Conservation (phyloP, 2,113 vertebrate genomes). For the Brachirus orientalis region DNA sequence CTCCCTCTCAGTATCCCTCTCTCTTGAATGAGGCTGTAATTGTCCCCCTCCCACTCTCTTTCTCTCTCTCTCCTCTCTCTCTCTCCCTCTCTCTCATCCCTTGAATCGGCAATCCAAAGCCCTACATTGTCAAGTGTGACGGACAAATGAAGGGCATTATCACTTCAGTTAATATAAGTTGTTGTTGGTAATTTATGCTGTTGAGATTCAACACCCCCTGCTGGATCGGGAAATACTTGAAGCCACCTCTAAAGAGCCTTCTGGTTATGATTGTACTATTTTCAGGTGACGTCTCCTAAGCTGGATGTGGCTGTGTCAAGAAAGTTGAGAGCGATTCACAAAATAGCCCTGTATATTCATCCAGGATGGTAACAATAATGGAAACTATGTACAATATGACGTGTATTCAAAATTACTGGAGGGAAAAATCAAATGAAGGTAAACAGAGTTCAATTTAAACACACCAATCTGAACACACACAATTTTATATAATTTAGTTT, state of each 20-base stretch:
- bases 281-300: neutral
- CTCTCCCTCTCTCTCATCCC: slow-evolving; percentile 21
- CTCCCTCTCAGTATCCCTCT: slow-evolving; percentile 14
- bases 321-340: neutral
- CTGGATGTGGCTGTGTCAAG: neutral
- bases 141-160: slow-evolving; percentile 44
- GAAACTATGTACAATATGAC: too few relatives aligned
- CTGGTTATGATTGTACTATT: slow-evolving; percentile 9
- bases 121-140: slow-evolving; percentile 40
- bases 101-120: slow-evolving; percentile 36
- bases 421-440: too few relatives aligned
- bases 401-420: too few relatives aligned
- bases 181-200: slow-evolving; percentile 15
- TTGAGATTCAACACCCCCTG: slow-evolving; percentile 35
- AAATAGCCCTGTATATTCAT: too few relatives aligned
- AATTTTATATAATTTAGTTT: too few relatives aligned
- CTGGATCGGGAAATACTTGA: slow-evolving; percentile 24
- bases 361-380: too few relatives aligned
- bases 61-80: slow-evolving; percentile 22
- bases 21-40: slow-evolving; percentile 15
- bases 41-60: slow-evolving; percentile 1
- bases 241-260: slow-evolving; percentile 9
- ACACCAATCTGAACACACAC: too few relatives aligned
- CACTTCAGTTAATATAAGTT: slow-evolving; percentile 26
- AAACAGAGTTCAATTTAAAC: too few relatives aligned